Evolutionary conservation across 2,797 vertebrate species (phyloP).

Genomic region (Tiaroga cobitis): DNA sequence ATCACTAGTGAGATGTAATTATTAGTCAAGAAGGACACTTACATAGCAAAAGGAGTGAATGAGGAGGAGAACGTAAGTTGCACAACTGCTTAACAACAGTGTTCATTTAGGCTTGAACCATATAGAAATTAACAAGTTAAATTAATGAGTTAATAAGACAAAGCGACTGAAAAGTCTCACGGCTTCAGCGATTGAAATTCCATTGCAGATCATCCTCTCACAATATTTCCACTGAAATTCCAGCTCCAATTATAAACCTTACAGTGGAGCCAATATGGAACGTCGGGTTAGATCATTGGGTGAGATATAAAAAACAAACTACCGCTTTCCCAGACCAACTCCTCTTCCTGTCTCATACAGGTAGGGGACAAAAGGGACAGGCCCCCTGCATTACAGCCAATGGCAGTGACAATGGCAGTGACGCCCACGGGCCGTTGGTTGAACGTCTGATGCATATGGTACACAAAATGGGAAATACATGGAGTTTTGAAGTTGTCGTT

Average conservation of each 20-base stretch:
- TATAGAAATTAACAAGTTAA: neutral
- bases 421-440: too few species aligned
- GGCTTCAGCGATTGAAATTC: neutral
- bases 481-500: neutral
- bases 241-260: slow-evolving; percentile 44
- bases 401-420: too few species aligned
- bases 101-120: neutral
- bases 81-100: neutral
- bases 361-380: slow-evolving; percentile 51
- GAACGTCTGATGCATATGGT: neutral
- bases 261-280: slow-evolving; percentile 34
- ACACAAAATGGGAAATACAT: neutral
- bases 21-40: slow-evolving; percentile 11
- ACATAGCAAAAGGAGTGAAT: neutral
- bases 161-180: neutral
- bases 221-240: slow-evolving; percentile 30
- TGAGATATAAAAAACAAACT: slow-evolving; percentile 50
- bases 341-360: slow-evolving; percentile 56
- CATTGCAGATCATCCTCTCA: neutral
- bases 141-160: slow-evolving; percentile 9
- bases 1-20: neutral
- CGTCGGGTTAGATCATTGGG: slow-evolving; percentile 51
- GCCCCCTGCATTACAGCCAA: slow-evolving; percentile 26
- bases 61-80: neutral
- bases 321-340: slow-evolving; percentile 52